phyloP scores from a whole-genome alignment of 2,113 vertebrate species.

The Xyliphius kryptos region DNA sequence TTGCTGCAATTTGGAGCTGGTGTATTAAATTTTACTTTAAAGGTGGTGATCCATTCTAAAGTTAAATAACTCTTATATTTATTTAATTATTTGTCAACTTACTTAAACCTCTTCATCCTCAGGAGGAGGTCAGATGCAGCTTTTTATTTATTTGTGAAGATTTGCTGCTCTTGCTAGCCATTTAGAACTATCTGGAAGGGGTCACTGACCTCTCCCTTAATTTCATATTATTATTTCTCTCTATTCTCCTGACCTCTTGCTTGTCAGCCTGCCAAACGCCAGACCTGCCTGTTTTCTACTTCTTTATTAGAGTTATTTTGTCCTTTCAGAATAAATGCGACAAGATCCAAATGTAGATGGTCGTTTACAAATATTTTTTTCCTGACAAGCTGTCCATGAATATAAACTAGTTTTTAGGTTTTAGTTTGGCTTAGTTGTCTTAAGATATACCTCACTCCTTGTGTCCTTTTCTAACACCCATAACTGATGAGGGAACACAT shows the following conservation, averaged over 20 bases:
- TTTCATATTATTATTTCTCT: conserved; percentile 69
- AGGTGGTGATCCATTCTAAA: no score
- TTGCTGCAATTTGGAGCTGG: conserved; percentile 62
- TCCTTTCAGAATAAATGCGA: no score
- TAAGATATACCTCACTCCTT: no score
- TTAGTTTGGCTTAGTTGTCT: no score
- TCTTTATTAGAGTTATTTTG: conserved; percentile 60
- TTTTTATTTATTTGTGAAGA: conserved; percentile 62
- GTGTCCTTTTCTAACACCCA: no score
- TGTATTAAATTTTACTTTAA: conserved; percentile 68
- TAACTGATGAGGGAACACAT: conserved; percentile 44
- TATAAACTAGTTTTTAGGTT: no score
- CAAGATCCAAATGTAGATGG: no score
- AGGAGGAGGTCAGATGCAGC: conserved; percentile 63
- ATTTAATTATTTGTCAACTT: conserved; percentile 57
- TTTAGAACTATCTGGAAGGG: conserved; percentile 64
- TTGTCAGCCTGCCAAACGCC: conserved; percentile 52
- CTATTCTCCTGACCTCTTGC: conserved; percentile 61
- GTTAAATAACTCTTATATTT: no score
- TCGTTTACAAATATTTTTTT: no score
- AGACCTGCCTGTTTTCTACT: conserved; percentile 47
- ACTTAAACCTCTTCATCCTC: conserved; percentile 61
- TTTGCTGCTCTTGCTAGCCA: conserved; percentile 61
- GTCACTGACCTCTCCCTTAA: conserved; percentile 69
- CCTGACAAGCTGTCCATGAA: no score